Evolutionary conservation across 2,797 vertebrate genomes (phyloP).

Genomic region (Melanotaenia maccullochi): DNA sequence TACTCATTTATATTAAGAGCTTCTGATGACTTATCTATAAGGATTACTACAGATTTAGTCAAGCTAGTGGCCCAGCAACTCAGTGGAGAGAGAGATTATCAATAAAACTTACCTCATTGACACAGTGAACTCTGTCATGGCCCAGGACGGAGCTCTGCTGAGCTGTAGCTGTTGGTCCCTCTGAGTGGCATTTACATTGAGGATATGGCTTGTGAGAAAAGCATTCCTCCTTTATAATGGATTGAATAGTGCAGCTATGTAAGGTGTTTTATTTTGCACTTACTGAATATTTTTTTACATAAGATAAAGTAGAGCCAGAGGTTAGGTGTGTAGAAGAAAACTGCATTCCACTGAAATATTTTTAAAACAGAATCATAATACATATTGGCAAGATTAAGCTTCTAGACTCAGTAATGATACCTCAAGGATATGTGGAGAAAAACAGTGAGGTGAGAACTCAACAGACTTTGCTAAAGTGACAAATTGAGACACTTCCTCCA

Average conservation of each 20-base stretch:
- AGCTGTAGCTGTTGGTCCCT: constrained; percentile 17
- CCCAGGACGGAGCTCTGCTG: constrained; percentile 11
- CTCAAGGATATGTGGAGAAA: constrained; percentile 10
- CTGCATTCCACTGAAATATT: no score
- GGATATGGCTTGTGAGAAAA: constrained; percentile 1
- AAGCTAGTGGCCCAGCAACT: constrained; percentile 33
- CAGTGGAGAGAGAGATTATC: constrained; percentile 50
- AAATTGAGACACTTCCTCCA: constrained; percentile 25
- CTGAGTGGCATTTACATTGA: constrained; percentile 6
- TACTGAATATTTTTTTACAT: background rate
- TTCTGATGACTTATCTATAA: constrained; percentile 42
- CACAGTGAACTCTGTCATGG: constrained; percentile 33
- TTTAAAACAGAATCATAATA: no score
- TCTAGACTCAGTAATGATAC: background rate
- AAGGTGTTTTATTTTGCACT: background rate
- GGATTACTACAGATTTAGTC: constrained; percentile 70
- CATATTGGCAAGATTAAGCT: background rate
- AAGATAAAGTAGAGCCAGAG: background rate
- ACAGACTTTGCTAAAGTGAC: constrained; percentile 27
- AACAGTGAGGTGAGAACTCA: constrained; percentile 29
- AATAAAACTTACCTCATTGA: constrained; percentile 37
- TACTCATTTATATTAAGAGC: constrained; percentile 60
- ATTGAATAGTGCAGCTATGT: constrained; percentile 1
- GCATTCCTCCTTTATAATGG: background rate
- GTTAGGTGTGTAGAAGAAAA: background rate